Evolutionary conservation across 2,113 vertebrate species (phyloP), one percentile per base, ranked within the genome.

Genomic region (Heloderma charlesbogerti): DNA sequence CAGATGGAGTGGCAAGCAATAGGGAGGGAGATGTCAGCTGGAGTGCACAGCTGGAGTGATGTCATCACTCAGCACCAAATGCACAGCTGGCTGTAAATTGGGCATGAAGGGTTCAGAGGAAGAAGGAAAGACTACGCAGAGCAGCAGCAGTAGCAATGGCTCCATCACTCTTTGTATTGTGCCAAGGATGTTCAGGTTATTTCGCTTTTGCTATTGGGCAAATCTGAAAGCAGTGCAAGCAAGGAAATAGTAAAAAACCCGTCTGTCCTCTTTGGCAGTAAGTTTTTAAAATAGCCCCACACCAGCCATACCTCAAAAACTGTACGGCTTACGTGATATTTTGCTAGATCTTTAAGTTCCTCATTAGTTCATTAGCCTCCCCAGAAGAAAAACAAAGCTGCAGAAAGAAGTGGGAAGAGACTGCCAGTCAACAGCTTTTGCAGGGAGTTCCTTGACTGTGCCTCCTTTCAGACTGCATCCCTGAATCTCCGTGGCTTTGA

Each of bases 21-120:
- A 29, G 72, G 83, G 83, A 85, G 63, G 74, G 72, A 63, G 81
- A 48, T 86, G 84, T 90, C 89, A 90, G 60, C 89, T 90, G 89
- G 83, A 86, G 89, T 86, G 83, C 89, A 79, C 89, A 90, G 89
- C 83, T 90, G 89, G 89, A 90, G 60, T 86, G 89, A 90, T 90
- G 83, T 90, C 89, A 90, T 90, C 89, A 90, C 89, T 90, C 89
- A 90, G 89, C 89, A 90, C 89, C 89, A 90, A 90, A 90, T 80
- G 84, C 89, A 86, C 89, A 90, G 89, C 89, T 90, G 89, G 89
- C 63, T 90, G 83, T 86, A 90, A 90, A 90, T 90, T 90, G 83
- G 89, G 89, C 89, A 69, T 86, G 83, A 90, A 90, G 63, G 60
- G 75, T 90, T 90, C 83, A 69, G 89, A 78, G 74, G 74, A 66